A percentile compares a stretch with the other conserved stretches of the same genome.
phyloP scores from a whole-genome alignment of 2,888 invertebrate genomes.

The Anticlea derivata region DNA sequence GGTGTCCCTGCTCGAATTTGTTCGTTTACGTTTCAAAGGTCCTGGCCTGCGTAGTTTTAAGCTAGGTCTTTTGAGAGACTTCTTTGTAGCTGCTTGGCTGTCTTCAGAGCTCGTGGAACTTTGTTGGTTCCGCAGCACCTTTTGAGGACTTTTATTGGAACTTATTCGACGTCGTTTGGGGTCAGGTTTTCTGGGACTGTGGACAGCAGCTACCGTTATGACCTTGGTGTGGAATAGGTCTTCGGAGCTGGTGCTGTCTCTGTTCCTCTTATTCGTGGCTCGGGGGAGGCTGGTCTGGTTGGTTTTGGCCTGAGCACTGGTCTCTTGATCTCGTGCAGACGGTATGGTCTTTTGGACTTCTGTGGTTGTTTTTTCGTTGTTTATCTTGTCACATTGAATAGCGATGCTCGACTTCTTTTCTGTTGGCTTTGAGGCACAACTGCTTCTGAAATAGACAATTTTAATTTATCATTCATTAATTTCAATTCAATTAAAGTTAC shows the following conservation, averaged over 20 bases:
- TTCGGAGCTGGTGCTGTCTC: conserved; percentile 7
- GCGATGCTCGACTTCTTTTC: conserved; percentile 5
- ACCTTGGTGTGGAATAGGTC: not conserved
- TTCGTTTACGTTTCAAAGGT: conserved; percentile 4
- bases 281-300: not conserved
- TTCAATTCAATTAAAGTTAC: too few species aligned
- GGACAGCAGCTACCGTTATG: conserved; percentile 3
- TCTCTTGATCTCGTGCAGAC: too few species aligned
- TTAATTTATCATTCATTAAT: not conserved
- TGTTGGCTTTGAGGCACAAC: not conserved
- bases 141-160: not conserved
- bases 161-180: not conserved
- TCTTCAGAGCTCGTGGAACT: not conserved
- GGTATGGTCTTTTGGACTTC: too few species aligned
- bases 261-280: not conserved
- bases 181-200: not conserved
- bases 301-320: too few species aligned
- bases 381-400: not conserved
- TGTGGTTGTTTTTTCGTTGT: too few species aligned
- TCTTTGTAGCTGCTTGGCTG: not conserved
- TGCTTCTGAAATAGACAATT: conserved; percentile 1
- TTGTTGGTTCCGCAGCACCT: not conserved
- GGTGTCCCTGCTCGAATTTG: not conserved
- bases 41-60: not conserved
- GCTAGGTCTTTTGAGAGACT: not conserved